Evolutionary conservation across 1,140 invertebrate species (phyloP).

Genomic region (Tribolium castaneum): DNA sequence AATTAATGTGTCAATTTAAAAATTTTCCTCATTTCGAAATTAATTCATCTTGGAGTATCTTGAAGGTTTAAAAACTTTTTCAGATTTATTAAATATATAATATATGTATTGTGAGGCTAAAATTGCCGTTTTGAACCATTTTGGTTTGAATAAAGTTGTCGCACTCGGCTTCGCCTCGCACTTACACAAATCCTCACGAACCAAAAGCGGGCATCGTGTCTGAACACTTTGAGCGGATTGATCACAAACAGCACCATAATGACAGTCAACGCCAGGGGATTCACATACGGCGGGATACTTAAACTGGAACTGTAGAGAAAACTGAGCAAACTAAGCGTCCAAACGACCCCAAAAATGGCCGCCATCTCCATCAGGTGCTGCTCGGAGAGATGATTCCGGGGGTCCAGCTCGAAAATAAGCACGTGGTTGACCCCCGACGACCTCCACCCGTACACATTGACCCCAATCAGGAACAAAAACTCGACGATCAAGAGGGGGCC

Average conservation of each 20-base stretch:
- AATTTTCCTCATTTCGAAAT: no score
- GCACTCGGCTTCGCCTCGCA: neutral
- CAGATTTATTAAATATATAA: no score
- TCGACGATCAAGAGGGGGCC: constrained; percentile 85
- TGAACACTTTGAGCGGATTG: constrained; percentile 84
- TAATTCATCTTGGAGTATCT: no score
- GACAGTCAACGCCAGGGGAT: constrained; percentile 78
- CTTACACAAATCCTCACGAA: constrained; percentile 64
- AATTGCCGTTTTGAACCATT: neutral
- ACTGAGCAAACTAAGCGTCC: constrained; percentile 77
- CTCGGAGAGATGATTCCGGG: constrained; percentile 86
- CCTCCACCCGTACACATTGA: constrained; percentile 92
- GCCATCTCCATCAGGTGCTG: constrained; percentile 91
- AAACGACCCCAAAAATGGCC: constrained; percentile 85
- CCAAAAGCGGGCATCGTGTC: constrained; percentile 81
- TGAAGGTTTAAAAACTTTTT: no score
- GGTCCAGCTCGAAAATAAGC: constrained; percentile 93
- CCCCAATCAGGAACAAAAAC: constrained; percentile 86
- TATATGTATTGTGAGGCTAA: no score
- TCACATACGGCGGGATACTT: constrained; percentile 81
- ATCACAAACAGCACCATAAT: constrained; percentile 80
- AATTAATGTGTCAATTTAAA: no score
- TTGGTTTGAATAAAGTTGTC: neutral
- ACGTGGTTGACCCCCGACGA: constrained; percentile 93
- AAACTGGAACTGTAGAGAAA: constrained; percentile 78